Percentiles rank a stretch among this genome's conserved stretches.
phyloP scores from a whole-genome alignment of 2,888 invertebrate species.

The Caenorhabditis sp. region DNA sequence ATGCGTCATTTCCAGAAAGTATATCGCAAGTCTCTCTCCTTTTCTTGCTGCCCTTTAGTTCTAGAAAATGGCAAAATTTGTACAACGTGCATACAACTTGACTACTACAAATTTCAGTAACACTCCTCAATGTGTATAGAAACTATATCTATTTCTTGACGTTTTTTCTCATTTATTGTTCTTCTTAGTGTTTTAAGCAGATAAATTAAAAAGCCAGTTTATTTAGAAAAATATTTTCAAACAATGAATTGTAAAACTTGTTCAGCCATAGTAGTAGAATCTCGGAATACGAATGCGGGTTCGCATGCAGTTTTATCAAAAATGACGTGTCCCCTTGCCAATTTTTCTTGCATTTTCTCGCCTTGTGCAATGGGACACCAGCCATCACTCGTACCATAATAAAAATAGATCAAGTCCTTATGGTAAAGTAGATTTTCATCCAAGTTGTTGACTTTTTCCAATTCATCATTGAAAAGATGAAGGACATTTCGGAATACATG shows the following conservation, averaged over 20 bases:
- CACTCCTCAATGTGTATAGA: too few species aligned
- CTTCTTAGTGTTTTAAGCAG: too few species aligned
- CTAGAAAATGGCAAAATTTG: too few species aligned
- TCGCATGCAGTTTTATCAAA: constrained; percentile 58
- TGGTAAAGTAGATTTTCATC: constrained; percentile 45
- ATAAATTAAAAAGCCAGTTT: too few species aligned
- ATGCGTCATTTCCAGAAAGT: too few species aligned
- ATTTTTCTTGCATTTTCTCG: constrained; percentile 35
- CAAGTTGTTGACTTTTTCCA: constrained; percentile 45
- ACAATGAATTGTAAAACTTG: constrained; percentile 51
- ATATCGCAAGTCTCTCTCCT: too few species aligned
- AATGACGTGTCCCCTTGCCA: constrained; percentile 52
- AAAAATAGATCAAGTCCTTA: constrained; percentile 47
- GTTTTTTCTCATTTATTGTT: too few species aligned
- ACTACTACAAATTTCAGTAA: too few species aligned
- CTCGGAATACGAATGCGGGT: constrained; percentile 61
- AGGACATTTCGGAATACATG: constrained; percentile 60
- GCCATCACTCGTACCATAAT: constrained; percentile 56
- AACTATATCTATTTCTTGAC: too few species aligned
- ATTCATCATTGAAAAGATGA: constrained; percentile 55
- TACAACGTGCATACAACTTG: too few species aligned
- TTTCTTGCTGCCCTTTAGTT: too few species aligned
- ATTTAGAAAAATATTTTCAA: not conserved
- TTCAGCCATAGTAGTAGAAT: constrained; percentile 57
- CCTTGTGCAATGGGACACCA: constrained; percentile 58